A percentile compares a stretch with the other conserved stretches of the same genome.
Conservation (phyloP, 2,797 vertebrate genomes). For the Poeciliopsis presidionis region DNA sequence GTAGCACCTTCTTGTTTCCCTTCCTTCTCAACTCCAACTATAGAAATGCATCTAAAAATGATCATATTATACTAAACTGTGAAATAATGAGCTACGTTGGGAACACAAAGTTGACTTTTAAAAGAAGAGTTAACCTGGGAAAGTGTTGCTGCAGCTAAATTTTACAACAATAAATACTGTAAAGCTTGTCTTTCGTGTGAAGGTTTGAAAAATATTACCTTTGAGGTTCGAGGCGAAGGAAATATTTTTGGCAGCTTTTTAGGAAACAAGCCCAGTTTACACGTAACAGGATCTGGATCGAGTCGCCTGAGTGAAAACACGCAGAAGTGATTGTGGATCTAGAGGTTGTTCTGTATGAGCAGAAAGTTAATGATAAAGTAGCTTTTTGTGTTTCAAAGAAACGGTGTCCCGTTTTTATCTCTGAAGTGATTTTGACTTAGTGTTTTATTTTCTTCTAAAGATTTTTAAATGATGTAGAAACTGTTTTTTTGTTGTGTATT, state of each 20-base stretch:
- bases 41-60: constrained; percentile 9
- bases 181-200: background rate
- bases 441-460: background rate
- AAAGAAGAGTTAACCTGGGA: constrained; percentile 2
- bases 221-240: background rate
- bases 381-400: background rate
- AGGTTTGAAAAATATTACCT: constrained; percentile 3
- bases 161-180: background rate
- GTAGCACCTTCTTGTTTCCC: background rate
- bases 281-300: background rate
- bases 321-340: background rate
- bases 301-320: background rate
- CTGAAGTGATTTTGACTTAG: background rate
- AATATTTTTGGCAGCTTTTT: background rate
- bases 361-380: background rate
- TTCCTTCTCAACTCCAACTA: background rate
- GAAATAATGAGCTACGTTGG: background rate
- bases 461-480: background rate
- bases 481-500: background rate
- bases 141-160: background rate
- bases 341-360: background rate
- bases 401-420: background rate
- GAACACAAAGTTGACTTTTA: background rate
- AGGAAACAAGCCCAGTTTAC: constrained; percentile 1
- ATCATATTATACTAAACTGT: background rate